Evolutionary conservation across 2,888 invertebrate species (phyloP).

Genomic region (Trissonchulus latispiculum): DNA sequence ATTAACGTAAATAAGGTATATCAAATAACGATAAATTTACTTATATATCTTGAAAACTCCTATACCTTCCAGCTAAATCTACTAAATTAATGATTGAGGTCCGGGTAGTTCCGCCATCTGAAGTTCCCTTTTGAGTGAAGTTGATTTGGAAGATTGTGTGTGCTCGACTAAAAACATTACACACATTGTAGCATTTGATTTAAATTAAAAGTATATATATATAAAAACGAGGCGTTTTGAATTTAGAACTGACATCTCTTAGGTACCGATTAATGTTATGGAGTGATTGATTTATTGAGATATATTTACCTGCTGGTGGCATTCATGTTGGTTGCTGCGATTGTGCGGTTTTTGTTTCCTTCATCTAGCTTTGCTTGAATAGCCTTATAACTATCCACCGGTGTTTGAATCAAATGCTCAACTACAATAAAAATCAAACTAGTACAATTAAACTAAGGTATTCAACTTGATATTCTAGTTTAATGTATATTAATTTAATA

Average conservation of each 20-base stretch:
- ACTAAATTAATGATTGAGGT: conserved; percentile 52
- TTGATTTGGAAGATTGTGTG: conserved; percentile 53
- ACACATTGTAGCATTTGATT: conserved; percentile 22
- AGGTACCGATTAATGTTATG: too few species aligned
- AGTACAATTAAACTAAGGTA: background rate
- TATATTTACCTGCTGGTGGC: conserved; percentile 49
- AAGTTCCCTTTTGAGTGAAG: conserved; percentile 50
- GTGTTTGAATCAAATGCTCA: conserved; percentile 47
- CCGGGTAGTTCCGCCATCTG: conserved; percentile 50
- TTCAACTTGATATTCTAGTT: conserved; percentile 10
- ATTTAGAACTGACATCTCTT: too few species aligned
- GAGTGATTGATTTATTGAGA: too few species aligned
- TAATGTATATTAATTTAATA: conserved; percentile 18
- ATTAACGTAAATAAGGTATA: conserved; percentile 17
- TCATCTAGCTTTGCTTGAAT: conserved; percentile 52
- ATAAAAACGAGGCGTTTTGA: too few species aligned
- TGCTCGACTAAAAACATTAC: conserved; percentile 45
- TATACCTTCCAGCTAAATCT: conserved; percentile 54
- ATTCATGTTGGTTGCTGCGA: conserved; percentile 55
- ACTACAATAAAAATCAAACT: conserved; percentile 42
- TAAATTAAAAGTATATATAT: conserved; percentile 11
- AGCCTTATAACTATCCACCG: conserved; percentile 49
- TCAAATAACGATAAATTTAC: conserved; percentile 20
- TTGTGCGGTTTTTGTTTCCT: conserved; percentile 52
- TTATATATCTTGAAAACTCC: too few species aligned